Evolutionary conservation across 2,888 invertebrate genomes (phyloP).

Genomic region (Ptychoptera contaminata): DNA sequence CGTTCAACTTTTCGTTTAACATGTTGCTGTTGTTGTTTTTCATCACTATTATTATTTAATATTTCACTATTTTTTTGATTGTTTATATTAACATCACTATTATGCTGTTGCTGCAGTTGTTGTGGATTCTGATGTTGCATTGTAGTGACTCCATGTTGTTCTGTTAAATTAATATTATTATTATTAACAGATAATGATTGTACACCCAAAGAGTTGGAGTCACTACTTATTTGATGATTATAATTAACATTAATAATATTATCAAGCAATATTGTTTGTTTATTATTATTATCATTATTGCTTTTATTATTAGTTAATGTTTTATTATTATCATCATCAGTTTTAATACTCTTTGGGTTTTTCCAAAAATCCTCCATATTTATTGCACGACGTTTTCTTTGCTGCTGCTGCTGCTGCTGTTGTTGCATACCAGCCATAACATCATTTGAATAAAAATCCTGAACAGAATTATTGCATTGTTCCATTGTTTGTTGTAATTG

Average conservation of each 20-base stretch:
- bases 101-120: not conserved
- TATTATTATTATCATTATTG: conserved; percentile 8
- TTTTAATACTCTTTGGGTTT: conserved; percentile 35
- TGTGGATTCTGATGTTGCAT: conserved; percentile 11
- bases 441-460: not conserved
- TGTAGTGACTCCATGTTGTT: conserved; percentile 13
- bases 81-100: not conserved
- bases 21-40: not conserved
- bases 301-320: conserved; percentile 13
- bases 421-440: not conserved
- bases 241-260: not conserved
- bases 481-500: not conserved
- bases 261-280: conserved; percentile 1
- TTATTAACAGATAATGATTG: conserved; percentile 29
- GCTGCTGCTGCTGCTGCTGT: not conserved
- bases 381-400: conserved; percentile 6
- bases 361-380: conserved; percentile 38
- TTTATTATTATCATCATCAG: conserved; percentile 8
- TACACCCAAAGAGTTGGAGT: conserved; percentile 42
- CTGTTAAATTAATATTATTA: not conserved
- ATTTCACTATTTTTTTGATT: not conserved
- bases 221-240: conserved; percentile 18
- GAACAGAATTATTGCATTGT: not conserved
- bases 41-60: not conserved
- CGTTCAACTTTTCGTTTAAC: not conserved